A percentile compares a stretch with the other conserved stretches of the same genome.
phyloP scores from a whole-genome alignment of 2,888 invertebrate genomes.

The Phorcus lineatus region DNA sequence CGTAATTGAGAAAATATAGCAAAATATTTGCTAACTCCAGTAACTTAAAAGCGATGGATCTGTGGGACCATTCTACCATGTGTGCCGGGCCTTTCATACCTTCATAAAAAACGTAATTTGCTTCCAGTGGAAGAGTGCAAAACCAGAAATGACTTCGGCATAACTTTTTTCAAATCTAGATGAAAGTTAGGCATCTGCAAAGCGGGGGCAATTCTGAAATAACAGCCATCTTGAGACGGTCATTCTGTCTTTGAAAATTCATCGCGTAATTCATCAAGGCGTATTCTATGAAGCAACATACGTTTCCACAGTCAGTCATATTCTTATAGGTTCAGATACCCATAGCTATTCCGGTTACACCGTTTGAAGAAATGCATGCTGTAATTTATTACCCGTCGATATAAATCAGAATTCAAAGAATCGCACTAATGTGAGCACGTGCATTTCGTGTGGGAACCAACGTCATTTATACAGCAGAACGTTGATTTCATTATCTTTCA shows the following conservation, averaged over 20 bases:
- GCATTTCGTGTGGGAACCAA: neutral
- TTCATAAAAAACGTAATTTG: slow-evolving; percentile 14
- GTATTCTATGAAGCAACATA: neutral
- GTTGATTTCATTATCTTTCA: no score
- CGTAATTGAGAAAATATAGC: no score
- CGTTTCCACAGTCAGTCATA: no score
- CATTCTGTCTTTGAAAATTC: slow-evolving; percentile 3
- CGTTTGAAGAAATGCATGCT: neutral
- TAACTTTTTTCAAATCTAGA: slow-evolving; percentile 13
- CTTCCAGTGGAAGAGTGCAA: neutral
- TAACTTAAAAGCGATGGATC: neutral
- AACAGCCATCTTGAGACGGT: slow-evolving; percentile 9
- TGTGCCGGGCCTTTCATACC: neutral
- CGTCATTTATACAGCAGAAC: neutral
- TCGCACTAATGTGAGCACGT: neutral
- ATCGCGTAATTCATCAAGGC: slow-evolving; percentile 6
- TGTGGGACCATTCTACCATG: neutral
- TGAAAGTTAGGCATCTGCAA: slow-evolving; percentile 17
- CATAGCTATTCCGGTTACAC: no score
- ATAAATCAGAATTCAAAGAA: neutral
- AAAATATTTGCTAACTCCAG: neutral
- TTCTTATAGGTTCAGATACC: no score
- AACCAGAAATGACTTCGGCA: slow-evolving; percentile 1
- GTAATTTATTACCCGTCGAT: slow-evolving; percentile 1
- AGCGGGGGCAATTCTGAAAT: neutral